Conservation (phyloP, 2,888 invertebrate species). For the Pheosia gnoma region DNA sequence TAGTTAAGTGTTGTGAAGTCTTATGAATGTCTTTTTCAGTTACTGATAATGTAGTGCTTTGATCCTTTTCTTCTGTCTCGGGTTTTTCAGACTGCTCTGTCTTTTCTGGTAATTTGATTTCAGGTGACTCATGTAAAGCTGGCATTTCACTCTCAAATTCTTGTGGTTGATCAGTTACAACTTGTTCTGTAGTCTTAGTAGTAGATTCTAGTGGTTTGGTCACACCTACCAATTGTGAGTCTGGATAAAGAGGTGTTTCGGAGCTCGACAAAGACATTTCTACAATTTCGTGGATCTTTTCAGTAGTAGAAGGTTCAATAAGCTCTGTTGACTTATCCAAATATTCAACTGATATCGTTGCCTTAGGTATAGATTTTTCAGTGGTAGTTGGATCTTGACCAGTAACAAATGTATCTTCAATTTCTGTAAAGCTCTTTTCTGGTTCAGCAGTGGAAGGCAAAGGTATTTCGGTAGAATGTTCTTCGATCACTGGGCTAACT, state of each 20-base stretch:
- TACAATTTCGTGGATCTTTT: constrained; percentile 16
- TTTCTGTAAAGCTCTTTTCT: constrained; percentile 23
- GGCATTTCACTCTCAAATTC: neutral
- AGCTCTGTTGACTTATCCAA: constrained; percentile 16
- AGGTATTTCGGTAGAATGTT: constrained; percentile 19
- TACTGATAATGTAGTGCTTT: constrained; percentile 9
- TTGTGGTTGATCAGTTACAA: neutral
- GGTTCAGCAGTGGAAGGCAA: constrained; percentile 23
- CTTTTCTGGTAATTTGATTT: neutral
- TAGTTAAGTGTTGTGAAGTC: constrained; percentile 9
- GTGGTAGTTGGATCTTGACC: constrained; percentile 19
- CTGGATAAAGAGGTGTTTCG: constrained; percentile 11
- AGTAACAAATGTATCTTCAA: constrained; percentile 23
- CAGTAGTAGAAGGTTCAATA: constrained; percentile 13
- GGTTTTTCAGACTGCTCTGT: neutral
- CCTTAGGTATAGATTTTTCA: constrained; percentile 11
- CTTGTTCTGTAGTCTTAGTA: constrained; percentile 11
- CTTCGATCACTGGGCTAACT: constrained; percentile 16
- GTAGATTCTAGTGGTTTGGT: neutral
- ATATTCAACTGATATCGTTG: neutral
- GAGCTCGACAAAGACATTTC: constrained; percentile 15
- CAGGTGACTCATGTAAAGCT: neutral
- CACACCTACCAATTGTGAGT: neutral
- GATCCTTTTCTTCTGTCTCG: constrained; percentile 8
- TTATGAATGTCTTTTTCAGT: constrained; percentile 14